phyloP scores from a whole-genome alignment of 1,140 invertebrate species.

The Drosophila truncata region DNA sequence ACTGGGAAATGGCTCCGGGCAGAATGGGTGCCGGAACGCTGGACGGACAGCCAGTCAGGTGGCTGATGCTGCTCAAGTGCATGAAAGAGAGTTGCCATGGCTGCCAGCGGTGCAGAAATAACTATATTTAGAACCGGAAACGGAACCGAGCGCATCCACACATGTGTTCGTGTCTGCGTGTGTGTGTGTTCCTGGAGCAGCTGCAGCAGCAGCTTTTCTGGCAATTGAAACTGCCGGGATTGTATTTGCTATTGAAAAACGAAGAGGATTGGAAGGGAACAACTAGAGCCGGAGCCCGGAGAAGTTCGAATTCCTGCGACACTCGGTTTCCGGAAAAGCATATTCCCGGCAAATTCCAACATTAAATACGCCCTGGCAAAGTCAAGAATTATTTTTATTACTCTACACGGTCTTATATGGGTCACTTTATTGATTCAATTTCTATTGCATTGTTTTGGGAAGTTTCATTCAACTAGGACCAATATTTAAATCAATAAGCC shows the following conservation, averaged over 20 bases:
- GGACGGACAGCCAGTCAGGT: constrained; percentile 37
- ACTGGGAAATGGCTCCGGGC: constrained; percentile 43
- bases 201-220: constrained; percentile 44
- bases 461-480: constrained; percentile 10
- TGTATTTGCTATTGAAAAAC: constrained; percentile 49
- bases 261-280: constrained; percentile 1
- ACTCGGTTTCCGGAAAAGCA: not conserved
- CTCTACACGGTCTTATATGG: not conserved
- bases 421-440: constrained; percentile 29
- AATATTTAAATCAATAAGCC: constrained; percentile 27
- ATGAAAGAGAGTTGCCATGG: constrained; percentile 60
- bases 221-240: constrained; percentile 55
- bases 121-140: constrained; percentile 69
- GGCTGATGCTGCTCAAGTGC: constrained; percentile 57
- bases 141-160: constrained; percentile 57
- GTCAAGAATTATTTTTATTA: constrained; percentile 15
- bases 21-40: constrained; percentile 29
- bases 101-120: constrained; percentile 61
- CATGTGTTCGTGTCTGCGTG: constrained; percentile 17
- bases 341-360: constrained; percentile 29
- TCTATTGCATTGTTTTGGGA: not conserved
- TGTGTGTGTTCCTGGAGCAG: constrained; percentile 18
- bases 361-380: constrained; percentile 30
- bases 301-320: constrained; percentile 7
- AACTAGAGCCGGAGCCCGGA: not conserved